These are phyloP conservation scores for Machaerirhynchus nigripectus DNA, from an alignment of 2,113 vertebrate genomes.

Conservation along the genomic window DNA sequence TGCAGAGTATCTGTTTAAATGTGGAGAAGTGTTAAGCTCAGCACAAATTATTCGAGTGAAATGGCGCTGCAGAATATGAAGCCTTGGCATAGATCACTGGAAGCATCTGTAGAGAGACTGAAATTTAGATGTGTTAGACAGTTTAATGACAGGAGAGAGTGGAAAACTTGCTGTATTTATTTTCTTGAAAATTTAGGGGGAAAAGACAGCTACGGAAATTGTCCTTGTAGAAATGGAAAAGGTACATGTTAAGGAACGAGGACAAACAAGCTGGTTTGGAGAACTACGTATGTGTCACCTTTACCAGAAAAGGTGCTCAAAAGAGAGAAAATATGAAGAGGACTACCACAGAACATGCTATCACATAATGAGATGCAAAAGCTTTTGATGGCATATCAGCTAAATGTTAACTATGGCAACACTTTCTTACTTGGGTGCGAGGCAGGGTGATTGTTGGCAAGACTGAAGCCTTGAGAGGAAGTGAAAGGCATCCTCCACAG, in stretches of 20 bases:
- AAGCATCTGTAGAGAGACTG: neutral
- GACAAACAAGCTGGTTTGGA: neutral
- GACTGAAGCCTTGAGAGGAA: neutral
- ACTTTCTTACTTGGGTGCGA: neutral
- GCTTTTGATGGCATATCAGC: neutral
- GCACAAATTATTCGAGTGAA: conserved; percentile 32
- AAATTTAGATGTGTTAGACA: conserved; percentile 23
- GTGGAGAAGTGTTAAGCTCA: neutral
- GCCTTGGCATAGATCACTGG: conserved; percentile 11
- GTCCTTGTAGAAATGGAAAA: neutral
- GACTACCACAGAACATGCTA: neutral
- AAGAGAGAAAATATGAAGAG: neutral
- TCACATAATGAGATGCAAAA: neutral
- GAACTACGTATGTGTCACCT: neutral
- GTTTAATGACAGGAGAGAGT: neutral
- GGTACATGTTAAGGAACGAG: neutral
- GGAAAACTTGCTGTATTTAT: neutral
- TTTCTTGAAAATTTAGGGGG: neutral
- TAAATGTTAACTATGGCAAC: neutral
- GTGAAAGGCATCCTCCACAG: neutral
- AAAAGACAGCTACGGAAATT: neutral
- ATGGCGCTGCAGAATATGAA: neutral
- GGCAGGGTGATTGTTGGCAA: neutral
- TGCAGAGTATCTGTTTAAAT: neutral
- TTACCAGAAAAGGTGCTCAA: neutral